A percentile compares a stretch with the other conserved stretches of the same genome.
phyloP scores from a whole-genome alignment of 1,140 invertebrate genomes.

The Andrena cerasifolii region DNA sequence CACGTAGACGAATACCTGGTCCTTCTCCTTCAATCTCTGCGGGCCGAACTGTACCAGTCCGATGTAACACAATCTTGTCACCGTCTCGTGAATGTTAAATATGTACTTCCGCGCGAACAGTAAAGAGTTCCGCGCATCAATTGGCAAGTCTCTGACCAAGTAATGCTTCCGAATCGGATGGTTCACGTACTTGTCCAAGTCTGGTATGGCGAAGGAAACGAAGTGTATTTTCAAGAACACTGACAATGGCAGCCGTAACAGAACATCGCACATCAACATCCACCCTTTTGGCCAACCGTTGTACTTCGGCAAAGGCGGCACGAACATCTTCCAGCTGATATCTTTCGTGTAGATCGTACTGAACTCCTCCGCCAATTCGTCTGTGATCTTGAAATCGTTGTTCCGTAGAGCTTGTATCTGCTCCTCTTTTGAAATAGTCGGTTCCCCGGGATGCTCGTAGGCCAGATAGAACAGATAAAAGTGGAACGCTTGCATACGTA shows the following conservation, averaged over 20 bases:
- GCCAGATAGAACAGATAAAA: conserved; percentile 87
- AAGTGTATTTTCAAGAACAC: conserved; percentile 88
- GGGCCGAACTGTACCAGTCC: conserved; percentile 89
- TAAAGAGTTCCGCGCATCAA: conserved; percentile 79
- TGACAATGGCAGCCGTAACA: conserved; percentile 88
- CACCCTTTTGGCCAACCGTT: conserved; percentile 86
- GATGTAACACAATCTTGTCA: conserved; percentile 85
- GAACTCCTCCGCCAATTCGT: conserved; percentile 79
- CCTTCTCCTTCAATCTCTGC: conserved; percentile 86
- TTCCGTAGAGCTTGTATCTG: conserved; percentile 78
- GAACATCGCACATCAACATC: conserved; percentile 88
- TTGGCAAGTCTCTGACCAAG: conserved; percentile 84
- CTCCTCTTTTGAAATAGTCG: conserved; percentile 76
- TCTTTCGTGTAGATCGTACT: conserved; percentile 82
- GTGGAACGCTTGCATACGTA: conserved; percentile 86
- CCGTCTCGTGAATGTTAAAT: conserved; percentile 84
- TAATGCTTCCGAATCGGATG: conserved; percentile 88
- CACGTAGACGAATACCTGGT: conserved; percentile 88
- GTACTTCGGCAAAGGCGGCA: conserved; percentile 87
- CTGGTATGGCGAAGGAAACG: conserved; percentile 83
- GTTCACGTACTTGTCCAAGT: conserved; percentile 84
- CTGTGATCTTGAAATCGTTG: conserved; percentile 75
- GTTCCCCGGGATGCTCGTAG: conserved; percentile 83
- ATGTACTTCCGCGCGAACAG: conserved; percentile 86
- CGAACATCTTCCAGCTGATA: conserved; percentile 89